phyloP scores from a whole-genome alignment of 2,888 invertebrate genomes.

The Synanthedon vespiformis region DNA sequence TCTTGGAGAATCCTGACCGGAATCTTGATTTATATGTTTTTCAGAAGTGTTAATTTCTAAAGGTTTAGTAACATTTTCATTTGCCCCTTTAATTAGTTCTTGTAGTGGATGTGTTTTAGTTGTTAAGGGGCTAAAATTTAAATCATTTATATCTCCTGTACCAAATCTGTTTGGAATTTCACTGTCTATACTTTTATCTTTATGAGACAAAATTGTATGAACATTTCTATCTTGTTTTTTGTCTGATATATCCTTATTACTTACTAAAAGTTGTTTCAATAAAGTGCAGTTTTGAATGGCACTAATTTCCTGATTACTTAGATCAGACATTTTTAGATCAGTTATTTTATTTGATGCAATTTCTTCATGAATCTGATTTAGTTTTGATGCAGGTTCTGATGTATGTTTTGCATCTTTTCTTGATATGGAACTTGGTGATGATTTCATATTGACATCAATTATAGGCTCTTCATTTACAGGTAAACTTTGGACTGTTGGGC shows the following conservation, averaged over 20 bases:
- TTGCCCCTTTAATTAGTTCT: slow-evolving; percentile 30
- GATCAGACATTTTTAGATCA: neutral
- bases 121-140: slow-evolving; percentile 12
- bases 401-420: neutral
- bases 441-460: neutral
- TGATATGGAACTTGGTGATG: neutral
- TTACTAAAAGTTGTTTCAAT: slow-evolving; percentile 54
- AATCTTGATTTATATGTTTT: slow-evolving; percentile 42
- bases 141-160: slow-evolving; percentile 22
- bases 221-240: slow-evolving; percentile 22
- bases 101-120: slow-evolving; percentile 16
- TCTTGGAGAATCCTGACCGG: slow-evolving; percentile 66
- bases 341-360: neutral
- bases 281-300: slow-evolving; percentile 52
- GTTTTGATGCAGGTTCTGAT: neutral
- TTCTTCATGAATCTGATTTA: neutral
- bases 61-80: slow-evolving; percentile 50
- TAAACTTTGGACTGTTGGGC: neutral
- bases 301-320: neutral
- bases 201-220: slow-evolving; percentile 17
- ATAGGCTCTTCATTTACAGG: neutral
- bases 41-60: slow-evolving; percentile 59
- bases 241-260: slow-evolving; percentile 35
- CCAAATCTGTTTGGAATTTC: slow-evolving; percentile 15
- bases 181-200: slow-evolving; percentile 12